Conservation (phyloP, 2,888 invertebrate species). For the Pristionchus japonicus region DNA sequence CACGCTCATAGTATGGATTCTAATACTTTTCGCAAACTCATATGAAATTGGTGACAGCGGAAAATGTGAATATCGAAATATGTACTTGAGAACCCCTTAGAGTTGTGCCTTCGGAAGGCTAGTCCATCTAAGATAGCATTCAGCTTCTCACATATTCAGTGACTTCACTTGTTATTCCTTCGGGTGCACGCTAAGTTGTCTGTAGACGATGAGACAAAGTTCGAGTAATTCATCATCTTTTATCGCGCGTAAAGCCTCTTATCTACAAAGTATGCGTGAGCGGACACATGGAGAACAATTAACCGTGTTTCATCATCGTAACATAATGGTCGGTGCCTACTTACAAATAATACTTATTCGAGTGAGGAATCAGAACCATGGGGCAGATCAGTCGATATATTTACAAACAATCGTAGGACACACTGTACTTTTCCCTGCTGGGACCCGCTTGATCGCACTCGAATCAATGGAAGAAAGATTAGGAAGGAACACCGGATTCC, state of each 20-base stretch:
- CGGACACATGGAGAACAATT: not conserved
- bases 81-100: too few relatives aligned
- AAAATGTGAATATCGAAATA: too few relatives aligned
- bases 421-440: conserved; percentile 23
- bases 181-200: not conserved
- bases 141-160: not conserved
- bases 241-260: not conserved
- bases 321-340: conserved; percentile 16
- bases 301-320: conserved; percentile 11
- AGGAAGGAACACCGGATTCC: conserved; percentile 21
- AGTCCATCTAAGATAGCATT: not conserved
- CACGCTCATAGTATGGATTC: too few relatives aligned
- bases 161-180: not conserved
- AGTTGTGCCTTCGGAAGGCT: too few relatives aligned
- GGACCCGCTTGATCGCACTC: conserved; percentile 15
- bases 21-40: too few relatives aligned
- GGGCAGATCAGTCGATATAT: conserved; percentile 27
- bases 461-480: conserved; percentile 21
- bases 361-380: conserved; percentile 19
- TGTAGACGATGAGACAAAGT: not conserved
- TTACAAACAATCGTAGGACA: conserved; percentile 29
- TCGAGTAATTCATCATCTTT: conserved; percentile 3
- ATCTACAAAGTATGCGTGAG: conserved; percentile 22
- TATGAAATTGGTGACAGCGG: too few relatives aligned
- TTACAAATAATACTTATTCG: conserved; percentile 32